Evolutionary conservation across 2,797 vertebrate species (phyloP), one percentile per base, ranked within the genome.

Genomic region (Telmatherina bonti): DNA sequence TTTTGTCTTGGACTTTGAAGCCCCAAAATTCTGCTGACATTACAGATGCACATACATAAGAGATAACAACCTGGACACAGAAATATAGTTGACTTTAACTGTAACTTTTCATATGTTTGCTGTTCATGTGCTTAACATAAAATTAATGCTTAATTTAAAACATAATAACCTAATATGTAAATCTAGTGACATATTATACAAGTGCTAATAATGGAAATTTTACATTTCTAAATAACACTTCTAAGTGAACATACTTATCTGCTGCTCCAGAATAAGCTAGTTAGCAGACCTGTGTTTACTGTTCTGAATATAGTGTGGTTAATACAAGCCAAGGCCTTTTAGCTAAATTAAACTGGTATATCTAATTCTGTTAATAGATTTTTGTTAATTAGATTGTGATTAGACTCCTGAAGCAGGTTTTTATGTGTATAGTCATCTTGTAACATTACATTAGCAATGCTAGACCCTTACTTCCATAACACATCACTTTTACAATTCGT

Each of bases 341-440:
- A 36, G 35, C 9, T n/a, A 49, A 2, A 7, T 9, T 22, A n/a
- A 49, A 9, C 10, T 49, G 20, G n/a, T 49, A 10, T 9, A 9
- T 6, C 13, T 53, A 18, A 30, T 33, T 52, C 24, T 57, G 54
- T 35, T 57, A 33, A 24, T 36, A 49, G 38, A 31, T 22, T 15
- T 58, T 27, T 58, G 54, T 26, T 49, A 30, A 49, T 33, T 11
- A 26, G 8, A 7, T 49, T 67, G 16, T 67, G 54, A 47, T 45
- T 22, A 49, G 26, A 36, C 7, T 7, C n/a, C 20, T 11, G 18
- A 15, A 3, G 22, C n/a, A 43, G 18, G 15, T 55, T 27, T 55
- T 26, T 16, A 54, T 4, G 20, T 36, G 51, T 35, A 31, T 16
- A 18, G 7, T 49, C n/a, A 24, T 49, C 47, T 49, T 49, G 45